Conservation (phyloP, 2,797 vertebrate species). For the Sciurus vulgaris region DNA sequence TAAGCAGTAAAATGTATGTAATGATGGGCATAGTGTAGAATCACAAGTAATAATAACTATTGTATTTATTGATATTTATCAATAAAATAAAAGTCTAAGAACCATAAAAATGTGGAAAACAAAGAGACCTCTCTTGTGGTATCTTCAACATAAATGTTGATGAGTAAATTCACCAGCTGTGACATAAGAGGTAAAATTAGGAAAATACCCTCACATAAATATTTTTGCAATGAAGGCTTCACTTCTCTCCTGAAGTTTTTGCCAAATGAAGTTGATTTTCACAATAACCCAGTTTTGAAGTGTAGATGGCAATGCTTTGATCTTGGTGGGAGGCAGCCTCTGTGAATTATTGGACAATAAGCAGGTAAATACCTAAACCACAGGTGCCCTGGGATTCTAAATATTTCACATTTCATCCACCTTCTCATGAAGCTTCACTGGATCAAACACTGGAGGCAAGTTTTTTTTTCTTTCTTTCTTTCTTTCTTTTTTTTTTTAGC, state of each 20-base stretch:
- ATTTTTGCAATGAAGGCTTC: slow-evolving; percentile 4
- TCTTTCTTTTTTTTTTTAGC: background rate
- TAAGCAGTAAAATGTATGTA: background rate
- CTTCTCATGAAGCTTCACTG: slow-evolving; percentile 60
- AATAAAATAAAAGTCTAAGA: background rate
- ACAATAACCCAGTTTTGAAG: slow-evolving; percentile 57
- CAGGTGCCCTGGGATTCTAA: slow-evolving; percentile 68
- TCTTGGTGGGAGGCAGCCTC: slow-evolving; percentile 67
- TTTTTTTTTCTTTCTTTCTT: background rate
- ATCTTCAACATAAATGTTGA: background rate
- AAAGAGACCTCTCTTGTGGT: background rate
- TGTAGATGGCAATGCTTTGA: slow-evolving; percentile 57
- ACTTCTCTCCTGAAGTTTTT: background rate
- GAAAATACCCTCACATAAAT: background rate
- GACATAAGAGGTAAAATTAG: slow-evolving; percentile 36
- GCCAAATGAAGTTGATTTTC: slow-evolving; percentile 38
- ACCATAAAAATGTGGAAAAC: background rate
- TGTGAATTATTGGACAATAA: slow-evolving; percentile 66
- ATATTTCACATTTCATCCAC: slow-evolving; percentile 71
- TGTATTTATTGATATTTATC: background rate
- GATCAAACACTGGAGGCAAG: slow-evolving; percentile 59
- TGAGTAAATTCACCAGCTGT: slow-evolving; percentile 25
- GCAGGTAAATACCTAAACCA: slow-evolving; percentile 70
- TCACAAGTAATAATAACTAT: background rate
- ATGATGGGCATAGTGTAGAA: background rate